Percentiles rank a stretch among this genome's conserved stretches.
These are phyloP conservation scores for Neoascia interrupta DNA, from an alignment of 2,888 invertebrate genomes.

Conservation along the genomic window DNA sequence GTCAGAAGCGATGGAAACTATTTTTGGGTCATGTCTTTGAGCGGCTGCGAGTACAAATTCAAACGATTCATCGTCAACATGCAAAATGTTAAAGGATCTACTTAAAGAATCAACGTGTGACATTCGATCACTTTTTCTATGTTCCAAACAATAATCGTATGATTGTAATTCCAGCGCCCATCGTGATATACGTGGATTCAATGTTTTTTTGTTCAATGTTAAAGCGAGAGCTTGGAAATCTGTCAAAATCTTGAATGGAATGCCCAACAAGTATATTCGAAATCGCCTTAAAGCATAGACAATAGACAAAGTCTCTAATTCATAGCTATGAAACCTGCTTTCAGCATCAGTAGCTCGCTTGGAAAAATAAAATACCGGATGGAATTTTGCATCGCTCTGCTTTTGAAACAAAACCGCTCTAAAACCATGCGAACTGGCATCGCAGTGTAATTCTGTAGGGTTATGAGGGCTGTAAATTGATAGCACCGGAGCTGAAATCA, in stretches of 20 bases:
- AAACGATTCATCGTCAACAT: constrained; percentile 39
- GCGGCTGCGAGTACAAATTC: constrained; percentile 37
- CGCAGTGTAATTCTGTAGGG: constrained; percentile 74
- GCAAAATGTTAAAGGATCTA: constrained; percentile 16
- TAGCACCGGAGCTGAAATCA: constrained; percentile 68
- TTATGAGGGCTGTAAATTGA: constrained; percentile 72
- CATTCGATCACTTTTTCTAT: constrained; percentile 33
- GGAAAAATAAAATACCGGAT: constrained; percentile 75
- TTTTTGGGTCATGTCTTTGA: constrained; percentile 31
- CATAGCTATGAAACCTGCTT: constrained; percentile 72
- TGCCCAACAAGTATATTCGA: constrained; percentile 12
- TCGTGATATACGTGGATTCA: constrained; percentile 71
- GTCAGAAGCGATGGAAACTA: constrained; percentile 26
- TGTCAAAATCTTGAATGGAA: constrained; percentile 72
- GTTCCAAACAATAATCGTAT: constrained; percentile 37
- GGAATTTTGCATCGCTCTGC: constrained; percentile 70
- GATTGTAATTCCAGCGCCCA: constrained; percentile 71
- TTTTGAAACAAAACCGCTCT: constrained; percentile 72
- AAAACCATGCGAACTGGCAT: constrained; percentile 72
- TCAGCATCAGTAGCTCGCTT: constrained; percentile 50
- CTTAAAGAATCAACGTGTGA: constrained; percentile 52
- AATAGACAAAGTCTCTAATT: constrained; percentile 73
- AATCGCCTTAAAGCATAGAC: constrained; percentile 71
- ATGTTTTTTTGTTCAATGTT: constrained; percentile 64
- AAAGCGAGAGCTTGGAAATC: constrained; percentile 71